Conservation (phyloP, 2,797 vertebrate genomes). For the Peromyscus nudipes region DNA sequence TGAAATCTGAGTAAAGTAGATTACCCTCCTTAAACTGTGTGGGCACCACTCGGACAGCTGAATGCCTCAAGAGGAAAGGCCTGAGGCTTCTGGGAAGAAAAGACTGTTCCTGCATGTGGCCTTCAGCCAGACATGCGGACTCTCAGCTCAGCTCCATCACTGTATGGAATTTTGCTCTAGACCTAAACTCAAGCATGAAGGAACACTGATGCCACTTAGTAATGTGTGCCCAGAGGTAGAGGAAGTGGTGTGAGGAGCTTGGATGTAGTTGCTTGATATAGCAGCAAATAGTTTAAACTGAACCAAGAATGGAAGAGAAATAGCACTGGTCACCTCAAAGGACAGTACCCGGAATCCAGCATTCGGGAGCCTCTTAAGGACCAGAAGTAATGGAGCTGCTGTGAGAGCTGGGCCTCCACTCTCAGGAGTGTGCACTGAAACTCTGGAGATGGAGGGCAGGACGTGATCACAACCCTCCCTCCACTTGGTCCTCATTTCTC, state of each 20-base stretch:
- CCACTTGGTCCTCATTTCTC: background rate
- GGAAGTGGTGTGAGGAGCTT: background rate
- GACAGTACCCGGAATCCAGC: background rate
- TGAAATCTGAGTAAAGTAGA: background rate
- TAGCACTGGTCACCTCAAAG: background rate
- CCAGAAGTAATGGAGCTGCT: rapidly evolving
- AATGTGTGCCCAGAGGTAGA: background rate
- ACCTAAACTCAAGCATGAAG: background rate
- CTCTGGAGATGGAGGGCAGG: background rate
- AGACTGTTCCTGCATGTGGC: background rate
- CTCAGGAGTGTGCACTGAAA: background rate
- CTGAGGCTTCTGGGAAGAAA: background rate
- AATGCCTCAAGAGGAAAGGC: background rate
- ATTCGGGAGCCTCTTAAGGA: background rate
- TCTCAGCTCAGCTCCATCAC: background rate
- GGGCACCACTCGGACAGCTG: background rate
- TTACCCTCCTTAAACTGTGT: background rate
- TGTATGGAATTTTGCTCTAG: background rate
- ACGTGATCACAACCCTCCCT: background rate
- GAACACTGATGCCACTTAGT: background rate
- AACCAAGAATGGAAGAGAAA: background rate
- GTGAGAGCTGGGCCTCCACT: background rate
- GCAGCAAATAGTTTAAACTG: background rate
- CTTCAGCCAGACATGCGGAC: background rate
- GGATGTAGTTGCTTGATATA: background rate